These are phyloP conservation scores for Macrobrachium rosenbergii DNA, from an alignment of 1,140 invertebrate genomes.

Conservation along the genomic window DNA sequence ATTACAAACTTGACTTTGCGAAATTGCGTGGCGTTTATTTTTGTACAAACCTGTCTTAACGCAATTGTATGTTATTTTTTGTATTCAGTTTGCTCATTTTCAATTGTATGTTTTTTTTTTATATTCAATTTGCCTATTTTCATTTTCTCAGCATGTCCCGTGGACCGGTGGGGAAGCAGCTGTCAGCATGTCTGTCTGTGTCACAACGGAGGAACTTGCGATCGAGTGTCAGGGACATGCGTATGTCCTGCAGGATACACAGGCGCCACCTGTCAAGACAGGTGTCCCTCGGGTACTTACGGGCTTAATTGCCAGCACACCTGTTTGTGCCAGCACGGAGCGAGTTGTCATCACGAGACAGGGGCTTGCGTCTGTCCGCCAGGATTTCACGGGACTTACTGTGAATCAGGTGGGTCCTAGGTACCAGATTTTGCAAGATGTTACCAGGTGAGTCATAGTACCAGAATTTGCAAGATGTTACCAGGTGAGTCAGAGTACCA, in stretches of 20 bases:
- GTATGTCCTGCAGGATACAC: constrained; percentile 82
- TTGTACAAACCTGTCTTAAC: no score
- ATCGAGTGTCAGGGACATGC: constrained; percentile 79
- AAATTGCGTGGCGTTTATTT: no score
- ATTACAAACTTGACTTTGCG: no score
- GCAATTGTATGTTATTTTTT: not conserved
- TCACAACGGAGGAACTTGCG: constrained; percentile 82
- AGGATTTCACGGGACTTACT: constrained; percentile 84
- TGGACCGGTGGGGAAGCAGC: constrained; percentile 67
- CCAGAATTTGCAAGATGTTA: no score
- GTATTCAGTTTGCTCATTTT: not conserved
- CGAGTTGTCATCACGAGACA: constrained; percentile 38
- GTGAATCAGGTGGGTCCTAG: constrained; percentile 69
- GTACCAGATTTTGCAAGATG: no score
- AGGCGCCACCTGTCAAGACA: constrained; percentile 77
- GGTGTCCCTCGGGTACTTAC: constrained; percentile 69
- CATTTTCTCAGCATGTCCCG: constrained; percentile 23
- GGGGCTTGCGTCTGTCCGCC: constrained; percentile 77
- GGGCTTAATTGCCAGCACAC: constrained; percentile 47
- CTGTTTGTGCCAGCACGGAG: constrained; percentile 47
- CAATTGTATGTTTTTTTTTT: not conserved
- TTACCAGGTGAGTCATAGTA: no score
- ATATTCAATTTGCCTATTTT: not conserved
- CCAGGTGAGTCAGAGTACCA: no score
- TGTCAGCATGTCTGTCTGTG: constrained; percentile 78